Base-by-base conservation (phyloP, 2,113 vertebrate genomes). In the Mastomys coucha region DNA sequence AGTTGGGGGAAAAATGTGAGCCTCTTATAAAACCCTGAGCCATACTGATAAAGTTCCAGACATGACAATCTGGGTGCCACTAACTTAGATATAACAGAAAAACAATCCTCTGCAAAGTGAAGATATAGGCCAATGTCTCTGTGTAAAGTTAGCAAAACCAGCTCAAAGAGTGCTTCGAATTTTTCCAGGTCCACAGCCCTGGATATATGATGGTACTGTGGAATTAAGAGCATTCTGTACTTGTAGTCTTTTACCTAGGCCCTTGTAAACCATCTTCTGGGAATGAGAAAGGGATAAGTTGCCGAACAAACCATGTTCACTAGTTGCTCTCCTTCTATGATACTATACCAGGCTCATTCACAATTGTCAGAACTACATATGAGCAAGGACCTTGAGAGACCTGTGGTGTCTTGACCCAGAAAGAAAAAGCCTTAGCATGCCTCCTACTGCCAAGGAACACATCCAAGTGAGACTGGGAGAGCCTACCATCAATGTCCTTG, bases 391-490 rank as follows among this genome's bases (percentile, higher is more conserved):
- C 26, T 14, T 2, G 2, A 81, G 45, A 9, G 10, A 70, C 17
- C 1, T 5, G 20, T 26, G 33, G 6, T 20, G 17, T 10, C 5
- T 17, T 77, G 20, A 42, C 12, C 7, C 31, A 4, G 1, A 7
- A 6, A 28, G 12, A 33, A 51, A n/a, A 60, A 63, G 4, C 0
- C 12, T 39, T 45, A 36, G 2, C 1, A 1, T 0, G 20, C 49
- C 33, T 26, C 19, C 45, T 73, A 31, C 87, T 51, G 26, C 67
- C 17, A 1, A 87, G 33, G 96, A 97, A 67, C 89, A 8, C 53
- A 89, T 98, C 67, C 95, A 98, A 39, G 96, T 98, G 69, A 96
- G 97, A 60, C 96, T 98, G 11, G 98, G 98, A 33, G 97, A 98
- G 24, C 6, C 97, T 65, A 88, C 98, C 94, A 97, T 98, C 0